Conservation (phyloP, 2,113 vertebrate genomes). For the Symphodus melops region DNA sequence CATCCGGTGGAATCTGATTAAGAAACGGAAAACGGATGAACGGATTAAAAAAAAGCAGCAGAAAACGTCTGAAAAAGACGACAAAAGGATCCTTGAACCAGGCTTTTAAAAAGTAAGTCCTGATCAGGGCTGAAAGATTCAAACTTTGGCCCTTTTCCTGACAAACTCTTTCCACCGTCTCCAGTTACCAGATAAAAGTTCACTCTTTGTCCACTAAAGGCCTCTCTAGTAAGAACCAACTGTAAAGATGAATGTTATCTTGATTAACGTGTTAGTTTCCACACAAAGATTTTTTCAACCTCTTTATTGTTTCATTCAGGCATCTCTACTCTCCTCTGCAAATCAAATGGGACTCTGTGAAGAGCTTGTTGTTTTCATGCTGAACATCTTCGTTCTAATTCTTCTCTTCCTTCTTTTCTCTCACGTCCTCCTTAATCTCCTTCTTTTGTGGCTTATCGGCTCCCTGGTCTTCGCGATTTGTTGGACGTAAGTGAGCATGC, state of each 20-base stretch:
- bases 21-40: not conserved
- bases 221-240: conserved; percentile 26
- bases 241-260: conserved; percentile 37
- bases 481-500: conserved; percentile 61
- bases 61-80: not conserved
- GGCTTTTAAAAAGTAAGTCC: conserved; percentile 13
- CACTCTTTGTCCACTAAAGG: conserved; percentile 68
- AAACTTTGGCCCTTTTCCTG: conserved; percentile 51
- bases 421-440: conserved; percentile 35
- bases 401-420: conserved; percentile 39
- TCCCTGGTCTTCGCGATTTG: conserved; percentile 30
- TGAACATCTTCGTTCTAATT: conserved; percentile 50
- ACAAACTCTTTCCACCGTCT: conserved; percentile 58
- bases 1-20: too few species aligned
- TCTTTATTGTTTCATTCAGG: conserved; percentile 52
- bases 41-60: not conserved
- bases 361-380: conserved; percentile 38
- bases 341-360: conserved; percentile 56
- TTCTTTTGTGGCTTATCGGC: conserved; percentile 40
- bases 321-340: conserved; percentile 23
- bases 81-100: not conserved
- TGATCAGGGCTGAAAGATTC: conserved; percentile 22
- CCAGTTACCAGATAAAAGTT: conserved; percentile 69
- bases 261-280: conserved; percentile 39
- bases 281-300: conserved; percentile 43